A percentile compares a stretch with the other conserved stretches of the same genome.
Conservation (phyloP, 1,140 invertebrate genomes). For the Drosophila fuyamai region DNA sequence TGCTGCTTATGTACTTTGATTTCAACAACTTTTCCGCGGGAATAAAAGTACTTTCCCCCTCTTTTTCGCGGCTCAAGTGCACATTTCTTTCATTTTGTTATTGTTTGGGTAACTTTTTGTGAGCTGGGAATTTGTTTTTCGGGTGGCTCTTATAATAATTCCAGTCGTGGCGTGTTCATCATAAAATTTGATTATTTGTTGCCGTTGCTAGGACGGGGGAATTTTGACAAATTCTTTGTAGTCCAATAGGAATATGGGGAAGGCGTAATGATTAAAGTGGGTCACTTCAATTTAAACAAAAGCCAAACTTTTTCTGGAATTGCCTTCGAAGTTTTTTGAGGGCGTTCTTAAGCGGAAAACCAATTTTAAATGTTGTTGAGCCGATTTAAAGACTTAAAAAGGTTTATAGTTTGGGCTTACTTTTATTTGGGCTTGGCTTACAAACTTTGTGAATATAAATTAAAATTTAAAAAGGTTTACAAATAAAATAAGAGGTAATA, state of each 20-base stretch:
- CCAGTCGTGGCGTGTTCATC: constrained; percentile 30
- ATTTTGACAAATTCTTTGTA: constrained; percentile 14
- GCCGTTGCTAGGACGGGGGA: constrained; percentile 26
- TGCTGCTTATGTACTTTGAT: constrained; percentile 58
- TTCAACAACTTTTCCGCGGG: constrained; percentile 46
- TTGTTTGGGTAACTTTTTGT: constrained; percentile 41
- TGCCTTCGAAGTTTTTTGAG: background rate
- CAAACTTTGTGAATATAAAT: no score
- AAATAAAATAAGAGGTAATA: background rate
- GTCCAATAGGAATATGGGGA: background rate
- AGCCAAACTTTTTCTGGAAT: background rate
- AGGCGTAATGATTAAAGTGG: constrained; percentile 2
- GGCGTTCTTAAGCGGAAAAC: background rate
- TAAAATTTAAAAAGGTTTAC: no score
- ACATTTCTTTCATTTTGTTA: constrained; percentile 46
- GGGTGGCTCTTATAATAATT: constrained; percentile 37
- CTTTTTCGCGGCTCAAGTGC: constrained; percentile 35
- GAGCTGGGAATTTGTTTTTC: constrained; percentile 42
- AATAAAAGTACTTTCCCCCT: constrained; percentile 18
- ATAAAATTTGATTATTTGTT: constrained; percentile 47
- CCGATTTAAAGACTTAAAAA: background rate
- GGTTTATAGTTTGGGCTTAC: no score
- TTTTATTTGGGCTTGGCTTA: no score
- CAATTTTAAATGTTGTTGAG: background rate
- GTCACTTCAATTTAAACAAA: constrained; percentile 6